A percentile compares a stretch with the other conserved stretches of the same genome.
These are phyloP conservation scores for Drosophila quinaria DNA, from an alignment of 2,888 invertebrate species.

Conservation along the genomic window DNA sequence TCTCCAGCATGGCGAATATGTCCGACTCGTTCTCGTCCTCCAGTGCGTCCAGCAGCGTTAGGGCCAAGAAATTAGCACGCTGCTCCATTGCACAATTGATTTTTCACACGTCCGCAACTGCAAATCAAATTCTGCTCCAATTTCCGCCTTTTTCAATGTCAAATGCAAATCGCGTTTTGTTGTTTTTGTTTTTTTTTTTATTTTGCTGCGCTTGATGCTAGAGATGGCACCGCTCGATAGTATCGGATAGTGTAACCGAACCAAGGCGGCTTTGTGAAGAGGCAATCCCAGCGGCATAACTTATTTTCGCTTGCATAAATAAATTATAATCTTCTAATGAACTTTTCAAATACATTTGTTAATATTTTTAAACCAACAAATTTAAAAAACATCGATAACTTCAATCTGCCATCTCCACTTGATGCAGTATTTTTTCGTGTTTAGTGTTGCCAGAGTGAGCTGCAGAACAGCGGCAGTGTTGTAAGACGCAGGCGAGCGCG, in stretches of 20 bases:
- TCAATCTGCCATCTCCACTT: too few relatives aligned
- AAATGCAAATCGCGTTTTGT: constrained; percentile 58
- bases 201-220: constrained; percentile 30
- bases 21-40: constrained; percentile 84
- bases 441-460: constrained; percentile 7
- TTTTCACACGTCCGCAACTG: constrained; percentile 46
- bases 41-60: constrained; percentile 84
- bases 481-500: neutral
- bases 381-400: too few relatives aligned
- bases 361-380: too few relatives aligned
- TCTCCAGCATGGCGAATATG: constrained; percentile 78
- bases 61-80: constrained; percentile 83
- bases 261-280: too few relatives aligned
- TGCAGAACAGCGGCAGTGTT: constrained; percentile 7
- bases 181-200: constrained; percentile 52
- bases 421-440: constrained; percentile 7
- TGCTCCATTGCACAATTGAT: constrained; percentile 73
- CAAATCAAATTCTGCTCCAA: constrained; percentile 42
- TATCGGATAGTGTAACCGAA: too few relatives aligned
- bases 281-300: too few relatives aligned
- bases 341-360: too few relatives aligned
- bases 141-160: constrained; percentile 58
- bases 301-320: too few relatives aligned
- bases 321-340: too few relatives aligned
- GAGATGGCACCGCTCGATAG: too few relatives aligned